Conservation (phyloP, 1,140 invertebrate species). For the Atopsyche davidsoni region DNA sequence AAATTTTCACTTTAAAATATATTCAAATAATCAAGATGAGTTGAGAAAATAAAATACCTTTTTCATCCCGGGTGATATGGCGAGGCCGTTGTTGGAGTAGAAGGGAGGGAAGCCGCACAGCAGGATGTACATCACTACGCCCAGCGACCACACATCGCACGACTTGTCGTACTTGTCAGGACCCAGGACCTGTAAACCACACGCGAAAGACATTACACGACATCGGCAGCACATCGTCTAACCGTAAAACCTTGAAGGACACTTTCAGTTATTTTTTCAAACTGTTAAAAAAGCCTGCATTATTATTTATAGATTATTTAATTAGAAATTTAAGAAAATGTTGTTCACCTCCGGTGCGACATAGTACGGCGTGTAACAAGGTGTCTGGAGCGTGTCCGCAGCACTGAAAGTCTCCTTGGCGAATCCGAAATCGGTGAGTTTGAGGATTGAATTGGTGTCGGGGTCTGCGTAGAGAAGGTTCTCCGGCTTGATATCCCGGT, state of each 20-base stretch:
- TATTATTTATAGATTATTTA: not conserved
- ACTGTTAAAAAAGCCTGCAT: constrained; percentile 25
- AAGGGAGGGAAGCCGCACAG: constrained; percentile 98
- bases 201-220: no score
- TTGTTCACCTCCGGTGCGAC: constrained; percentile 57
- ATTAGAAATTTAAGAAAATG: not conserved
- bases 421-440: constrained; percentile 99
- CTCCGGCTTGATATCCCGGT: constrained; percentile 93
- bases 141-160: constrained; percentile 97
- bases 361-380: constrained; percentile 98
- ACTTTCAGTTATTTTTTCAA: not conserved
- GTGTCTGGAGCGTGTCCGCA: constrained; percentile 87
- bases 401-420: constrained; percentile 91
- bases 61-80: constrained; percentile 99
- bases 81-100: constrained; percentile 93
- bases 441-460: constrained; percentile 71
- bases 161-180: constrained; percentile 98
- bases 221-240: no score
- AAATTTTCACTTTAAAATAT: no score
- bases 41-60: constrained; percentile 46
- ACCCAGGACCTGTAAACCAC: constrained; percentile 75
- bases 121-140: constrained; percentile 95
- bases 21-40: not conserved
- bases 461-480: constrained; percentile 77
- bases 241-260: no score